phyloP scores from a whole-genome alignment of 2,888 invertebrate species.

The Lithodes maja region DNA sequence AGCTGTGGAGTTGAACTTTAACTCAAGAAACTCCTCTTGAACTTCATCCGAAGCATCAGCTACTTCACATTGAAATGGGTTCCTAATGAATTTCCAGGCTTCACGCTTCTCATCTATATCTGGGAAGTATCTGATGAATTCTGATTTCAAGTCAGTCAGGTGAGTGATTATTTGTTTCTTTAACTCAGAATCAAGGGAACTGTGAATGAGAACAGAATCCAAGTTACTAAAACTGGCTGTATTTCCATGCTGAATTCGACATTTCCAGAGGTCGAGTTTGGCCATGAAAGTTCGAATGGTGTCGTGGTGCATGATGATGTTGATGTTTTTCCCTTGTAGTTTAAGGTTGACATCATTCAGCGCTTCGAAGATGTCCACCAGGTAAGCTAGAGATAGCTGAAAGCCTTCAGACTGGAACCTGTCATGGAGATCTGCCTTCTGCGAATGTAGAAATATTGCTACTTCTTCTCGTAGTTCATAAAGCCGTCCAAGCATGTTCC shows the following conservation, averaged over 20 bases:
- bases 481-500: no score
- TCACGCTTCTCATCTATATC: not conserved
- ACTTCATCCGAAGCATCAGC: not conserved
- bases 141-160: conserved; percentile 30
- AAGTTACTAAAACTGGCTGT: not conserved
- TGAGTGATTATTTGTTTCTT: conserved; percentile 21
- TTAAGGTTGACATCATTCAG: conserved; percentile 1
- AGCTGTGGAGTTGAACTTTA: conserved; percentile 38
- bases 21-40: not conserved
- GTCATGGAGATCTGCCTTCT: no score
- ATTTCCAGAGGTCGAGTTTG: conserved; percentile 1
- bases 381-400: no score
- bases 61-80: not conserved
- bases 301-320: no score
- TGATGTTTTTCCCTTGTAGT: no score
- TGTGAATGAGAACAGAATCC: conserved; percentile 6
- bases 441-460: not conserved
- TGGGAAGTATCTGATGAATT: conserved; percentile 24
- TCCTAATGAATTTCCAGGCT: conserved; percentile 35
- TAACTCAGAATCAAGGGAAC: not conserved
- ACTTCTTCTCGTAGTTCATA: no score
- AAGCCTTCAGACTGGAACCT: no score
- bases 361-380: conserved; percentile 3
- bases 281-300: no score
- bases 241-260: conserved; percentile 24